phyloP scores from a whole-genome alignment of 1,140 invertebrate genomes.

The Drosophila orosa region DNA sequence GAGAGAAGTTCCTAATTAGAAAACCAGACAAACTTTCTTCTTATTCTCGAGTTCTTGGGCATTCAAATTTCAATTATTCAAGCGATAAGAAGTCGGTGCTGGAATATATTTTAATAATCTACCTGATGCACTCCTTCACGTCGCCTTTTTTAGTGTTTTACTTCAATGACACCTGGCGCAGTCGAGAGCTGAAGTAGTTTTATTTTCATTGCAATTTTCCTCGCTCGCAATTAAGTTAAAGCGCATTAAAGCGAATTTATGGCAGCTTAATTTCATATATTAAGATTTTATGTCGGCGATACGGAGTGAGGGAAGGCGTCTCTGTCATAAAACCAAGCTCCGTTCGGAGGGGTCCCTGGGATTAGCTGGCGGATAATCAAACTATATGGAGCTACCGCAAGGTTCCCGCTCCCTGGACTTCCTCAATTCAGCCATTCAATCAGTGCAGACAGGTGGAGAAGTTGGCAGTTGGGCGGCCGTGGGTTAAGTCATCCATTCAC shows the following conservation, averaged over 20 bases:
- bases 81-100: constrained; percentile 4
- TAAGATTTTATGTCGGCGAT: constrained; percentile 73
- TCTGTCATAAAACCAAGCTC: constrained; percentile 30
- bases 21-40: constrained; percentile 18
- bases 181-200: constrained; percentile 47
- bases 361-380: constrained; percentile 70
- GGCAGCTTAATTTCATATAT: constrained; percentile 83
- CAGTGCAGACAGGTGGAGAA: constrained; percentile 59
- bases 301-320: constrained; percentile 1
- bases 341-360: constrained; percentile 24
- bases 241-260: constrained; percentile 81
- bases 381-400: constrained; percentile 46
- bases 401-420: not conserved
- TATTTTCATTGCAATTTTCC: constrained; percentile 73
- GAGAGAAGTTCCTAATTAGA: constrained; percentile 76
- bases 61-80: constrained; percentile 69
- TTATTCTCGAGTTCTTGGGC: constrained; percentile 6
- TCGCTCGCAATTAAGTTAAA: constrained; percentile 81
- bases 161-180: constrained; percentile 55
- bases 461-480: constrained; percentile 14
- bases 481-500: constrained; percentile 55
- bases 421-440: constrained; percentile 59
- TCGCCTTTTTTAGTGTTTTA: constrained; percentile 49
- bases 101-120: constrained; percentile 77
- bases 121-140: constrained; percentile 52